Evolutionary conservation across 2,888 invertebrate genomes (phyloP), one percentile per base, ranked within the genome.

Genomic region (Coronaproctus castanopsis): DNA sequence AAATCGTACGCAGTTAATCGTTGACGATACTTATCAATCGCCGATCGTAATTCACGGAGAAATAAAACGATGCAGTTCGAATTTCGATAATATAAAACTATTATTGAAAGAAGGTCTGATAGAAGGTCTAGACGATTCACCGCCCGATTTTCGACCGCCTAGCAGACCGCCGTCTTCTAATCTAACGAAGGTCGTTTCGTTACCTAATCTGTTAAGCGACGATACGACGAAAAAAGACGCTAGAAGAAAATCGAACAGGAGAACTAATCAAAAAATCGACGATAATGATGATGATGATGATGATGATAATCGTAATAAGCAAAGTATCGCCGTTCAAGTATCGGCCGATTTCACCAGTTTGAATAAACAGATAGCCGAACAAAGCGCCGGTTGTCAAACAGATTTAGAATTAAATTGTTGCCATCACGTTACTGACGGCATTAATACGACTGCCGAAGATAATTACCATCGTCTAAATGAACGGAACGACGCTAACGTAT

Each of bases 11-110:
- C 55, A 59, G 52, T 52, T 59, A 48, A 55, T 8, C 5, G 14
- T 5, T 14, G 5, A 8, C 5, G 36, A 8, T 36, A 8, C 36
- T 5, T 36, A 5, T 5, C 36, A 36, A 36, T 8, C 36, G 36
- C 36, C 36, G 14, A 14, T 36, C 36, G 14, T 14, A 14, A 5
- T 14, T 8, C 54, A 60, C 2, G 57, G 14, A 10, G 82, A 82
- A 68, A 77, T 79, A 66, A 82, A 81, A 68, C 80, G 83, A 67
- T 82, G 82, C 71, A 83, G 82, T 65, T 82, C 81, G 52, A 84
- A 84, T 8, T 85, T 85, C 70, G 84, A 85, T 74, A 83, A 84
- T 69, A 81, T 85, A 66, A 81, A 82, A 69, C 82, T 82, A 51
- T 72, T 85, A 64, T 78, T 85, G 63, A 80, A 80, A 67, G 84